Conservation (phyloP, 1,140 invertebrate species). For the Maconellicoccus hirsutus region DNA sequence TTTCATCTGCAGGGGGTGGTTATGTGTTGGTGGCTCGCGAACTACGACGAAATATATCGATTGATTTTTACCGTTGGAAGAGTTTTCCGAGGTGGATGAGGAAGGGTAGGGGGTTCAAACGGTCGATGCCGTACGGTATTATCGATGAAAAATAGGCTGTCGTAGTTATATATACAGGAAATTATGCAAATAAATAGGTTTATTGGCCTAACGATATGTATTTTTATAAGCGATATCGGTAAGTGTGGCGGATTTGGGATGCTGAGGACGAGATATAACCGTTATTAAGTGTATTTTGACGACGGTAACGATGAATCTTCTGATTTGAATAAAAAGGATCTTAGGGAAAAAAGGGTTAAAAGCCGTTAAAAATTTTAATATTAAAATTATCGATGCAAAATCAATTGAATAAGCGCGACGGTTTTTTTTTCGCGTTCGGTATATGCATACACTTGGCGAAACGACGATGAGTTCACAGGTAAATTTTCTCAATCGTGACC, state of each 20-base stretch:
- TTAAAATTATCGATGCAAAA: constrained; percentile 19
- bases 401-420: not conserved
- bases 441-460: not conserved
- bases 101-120: not conserved
- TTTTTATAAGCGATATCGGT: not conserved
- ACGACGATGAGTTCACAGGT: not conserved
- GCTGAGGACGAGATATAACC: too few relatives aligned
- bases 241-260: too few relatives aligned
- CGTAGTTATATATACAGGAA: not conserved
- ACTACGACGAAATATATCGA: not conserved
- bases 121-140: not conserved
- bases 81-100: not conserved
- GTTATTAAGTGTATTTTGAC: not conserved
- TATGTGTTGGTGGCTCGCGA: not conserved
- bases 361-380: constrained; percentile 22
- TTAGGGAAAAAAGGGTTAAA: constrained; percentile 9
- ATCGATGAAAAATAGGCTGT: too few relatives aligned
- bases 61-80: too few relatives aligned
- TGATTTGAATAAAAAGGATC: constrained; percentile 8
- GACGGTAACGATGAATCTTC: not conserved
- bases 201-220: not conserved
- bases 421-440: not conserved
- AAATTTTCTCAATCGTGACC: not conserved
- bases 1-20: not conserved
- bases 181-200: not conserved